Conservation (phyloP, 2,888 invertebrate genomes). For the Andricus curvator region DNA sequence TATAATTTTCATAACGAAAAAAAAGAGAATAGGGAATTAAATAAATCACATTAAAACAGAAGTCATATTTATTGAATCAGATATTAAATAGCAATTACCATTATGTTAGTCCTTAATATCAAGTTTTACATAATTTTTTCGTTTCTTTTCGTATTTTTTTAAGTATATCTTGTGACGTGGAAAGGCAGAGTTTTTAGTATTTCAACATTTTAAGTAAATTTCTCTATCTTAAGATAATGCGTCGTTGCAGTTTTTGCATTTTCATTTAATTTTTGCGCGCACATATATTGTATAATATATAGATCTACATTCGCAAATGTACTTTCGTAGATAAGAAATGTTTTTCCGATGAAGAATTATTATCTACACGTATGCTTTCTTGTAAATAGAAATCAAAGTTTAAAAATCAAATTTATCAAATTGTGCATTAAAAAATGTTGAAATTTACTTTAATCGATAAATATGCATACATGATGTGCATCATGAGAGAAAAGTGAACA, state of each 20-base stretch:
- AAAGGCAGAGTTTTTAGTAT: conserved; percentile 7
- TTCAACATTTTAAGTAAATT: not conserved
- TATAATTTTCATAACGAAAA: not conserved
- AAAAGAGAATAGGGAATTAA: not conserved
- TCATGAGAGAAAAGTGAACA: not conserved
- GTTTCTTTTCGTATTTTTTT: not conserved
- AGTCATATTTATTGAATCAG: not conserved
- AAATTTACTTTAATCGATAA: not conserved
- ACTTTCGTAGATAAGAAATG: not conserved
- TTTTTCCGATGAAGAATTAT: not conserved
- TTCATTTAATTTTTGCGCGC: not conserved
- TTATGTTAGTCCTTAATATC: conserved; percentile 4
- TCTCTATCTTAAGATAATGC: conserved; percentile 3
- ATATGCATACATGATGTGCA: not conserved
- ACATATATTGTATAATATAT: not conserved
- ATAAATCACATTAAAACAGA: conserved; percentile 4
- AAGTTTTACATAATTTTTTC: not conserved
- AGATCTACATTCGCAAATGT: not conserved
- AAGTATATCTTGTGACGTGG: not conserved
- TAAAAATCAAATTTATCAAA: not conserved
- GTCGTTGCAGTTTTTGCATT: conserved; percentile 1
- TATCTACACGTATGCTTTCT: not conserved
- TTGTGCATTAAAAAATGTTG: not conserved
- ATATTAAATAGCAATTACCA: not conserved
- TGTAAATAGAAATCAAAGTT: not conserved